Base-by-base conservation (phyloP, 1,140 invertebrate genomes). In the Potamilus streckersoni region DNA sequence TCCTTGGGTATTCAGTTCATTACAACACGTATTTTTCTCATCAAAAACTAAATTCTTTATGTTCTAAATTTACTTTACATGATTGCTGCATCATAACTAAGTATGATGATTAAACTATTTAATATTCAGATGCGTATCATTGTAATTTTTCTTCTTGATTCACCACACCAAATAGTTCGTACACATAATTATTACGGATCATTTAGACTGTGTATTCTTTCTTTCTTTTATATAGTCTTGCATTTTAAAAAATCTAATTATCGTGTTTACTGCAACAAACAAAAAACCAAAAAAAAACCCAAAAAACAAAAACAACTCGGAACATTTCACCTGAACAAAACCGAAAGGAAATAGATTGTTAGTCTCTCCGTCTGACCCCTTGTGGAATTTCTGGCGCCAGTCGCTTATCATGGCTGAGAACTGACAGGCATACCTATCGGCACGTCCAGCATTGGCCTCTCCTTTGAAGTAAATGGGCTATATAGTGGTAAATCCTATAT, bases 371-470 rank as follows among this genome's bases (percentile, higher is more conserved):
- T 63, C 62, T 23, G 85, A 84, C 6, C n/a, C 69, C 15, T 72
- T 38, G 63, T 80, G 69, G 65, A 83, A 85, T 12, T 81, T 80
- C 55, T 74, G 27, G 56, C 85, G 69, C 85, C 85, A 87, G 69
- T 84, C 79, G 57, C 66, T 63, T 57, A 87, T 85, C 84, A 87
- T 86, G 31, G 76, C 72, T 3, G 79, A 79, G 69, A 87, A 86
- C 20, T 79, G 81, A 72, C 85, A 86, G 58, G 73, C 77, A 75
- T 87, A 86, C 12, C 49, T 71, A 62, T 85, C 65, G 38, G 59
- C 62, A 12, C 12, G 23, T 1, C 55, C 63, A 11, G 72, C n/a
- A 70, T 87, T 83, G 3, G 79, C 49, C 64, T 87, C 86, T 64
- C 85, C 86, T 85, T 49, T 49, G 38, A 49, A 49, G 38, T 49